Evolutionary conservation across 2,888 invertebrate species (phyloP).

Genomic region (Sturmia bella): DNA sequence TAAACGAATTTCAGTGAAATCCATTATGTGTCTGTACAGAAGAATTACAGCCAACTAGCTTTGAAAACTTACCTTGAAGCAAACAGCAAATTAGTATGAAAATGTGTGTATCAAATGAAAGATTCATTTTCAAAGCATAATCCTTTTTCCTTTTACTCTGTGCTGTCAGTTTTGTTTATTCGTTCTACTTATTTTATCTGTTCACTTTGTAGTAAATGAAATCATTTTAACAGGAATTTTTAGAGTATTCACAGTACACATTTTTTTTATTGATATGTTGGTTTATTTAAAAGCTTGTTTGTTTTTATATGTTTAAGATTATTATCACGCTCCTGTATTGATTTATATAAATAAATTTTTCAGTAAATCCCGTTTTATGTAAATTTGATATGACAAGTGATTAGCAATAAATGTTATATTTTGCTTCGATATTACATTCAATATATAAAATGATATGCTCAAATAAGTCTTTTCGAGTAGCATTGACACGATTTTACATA

Average conservation of each 20-base stretch:
- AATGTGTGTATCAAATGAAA: constrained; percentile 78
- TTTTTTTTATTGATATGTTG: too few relatives aligned
- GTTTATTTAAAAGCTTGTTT: background rate
- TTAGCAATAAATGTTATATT: too few relatives aligned
- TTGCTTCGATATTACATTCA: constrained; percentile 31
- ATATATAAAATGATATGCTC: constrained; percentile 57
- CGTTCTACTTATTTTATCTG: constrained; percentile 24
- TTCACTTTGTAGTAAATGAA: background rate
- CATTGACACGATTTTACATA: background rate
- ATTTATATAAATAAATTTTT: too few relatives aligned
- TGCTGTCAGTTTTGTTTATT: constrained; percentile 11
- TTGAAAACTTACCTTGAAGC: constrained; percentile 77
- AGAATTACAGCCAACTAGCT: too few relatives aligned
- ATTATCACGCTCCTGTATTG: too few relatives aligned
- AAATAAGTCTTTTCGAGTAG: background rate
- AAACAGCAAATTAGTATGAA: constrained; percentile 79
- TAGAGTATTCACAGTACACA: background rate
- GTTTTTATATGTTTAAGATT: background rate
- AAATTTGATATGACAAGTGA: too few relatives aligned
- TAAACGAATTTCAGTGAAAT: too few relatives aligned
- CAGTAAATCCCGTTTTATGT: too few relatives aligned
- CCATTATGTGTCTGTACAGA: too few relatives aligned
- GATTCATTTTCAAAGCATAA: constrained; percentile 81
- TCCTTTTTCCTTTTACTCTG: constrained; percentile 72
- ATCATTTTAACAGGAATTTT: background rate